These are phyloP conservation scores for Pithys albifrons DNA, from an alignment of 2,113 vertebrate genomes.

Conservation along the genomic window DNA sequence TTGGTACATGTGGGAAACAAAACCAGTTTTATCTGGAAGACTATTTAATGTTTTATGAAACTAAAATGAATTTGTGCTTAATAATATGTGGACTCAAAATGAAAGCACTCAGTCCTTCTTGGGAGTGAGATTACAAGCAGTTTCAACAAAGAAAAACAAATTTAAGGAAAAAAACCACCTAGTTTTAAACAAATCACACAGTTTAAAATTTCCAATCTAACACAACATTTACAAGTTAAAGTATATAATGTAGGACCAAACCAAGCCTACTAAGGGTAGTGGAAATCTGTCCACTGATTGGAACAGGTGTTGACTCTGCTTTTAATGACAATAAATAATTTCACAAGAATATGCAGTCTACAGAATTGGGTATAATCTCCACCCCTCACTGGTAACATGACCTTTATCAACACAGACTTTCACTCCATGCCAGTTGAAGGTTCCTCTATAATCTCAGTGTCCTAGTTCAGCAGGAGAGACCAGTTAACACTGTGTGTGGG, in stretches of 20 bases:
- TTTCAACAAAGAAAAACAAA: not conserved
- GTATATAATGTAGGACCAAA: not conserved
- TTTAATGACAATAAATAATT: not conserved
- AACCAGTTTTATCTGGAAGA: conserved; percentile 19
- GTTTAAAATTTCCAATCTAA: not conserved
- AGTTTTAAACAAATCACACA: not conserved
- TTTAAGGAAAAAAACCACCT: fast-evolving
- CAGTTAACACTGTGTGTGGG: too few relatives aligned
- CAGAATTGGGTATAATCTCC: not conserved
- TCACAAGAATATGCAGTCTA: not conserved
- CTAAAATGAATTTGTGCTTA: not conserved
- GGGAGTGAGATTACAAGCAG: not conserved
- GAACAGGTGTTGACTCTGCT: fast-evolving
- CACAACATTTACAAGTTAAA: not conserved
- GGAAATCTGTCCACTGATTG: not conserved
- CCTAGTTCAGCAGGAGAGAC: too few relatives aligned
- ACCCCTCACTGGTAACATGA: not conserved
- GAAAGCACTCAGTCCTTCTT: not conserved
- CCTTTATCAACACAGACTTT: not conserved
- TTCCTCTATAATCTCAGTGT: not conserved
- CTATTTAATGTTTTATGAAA: conserved; percentile 42
- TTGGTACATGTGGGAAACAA: not conserved
- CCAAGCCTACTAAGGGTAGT: not conserved
- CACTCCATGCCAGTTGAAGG: not conserved
- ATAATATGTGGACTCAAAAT: not conserved